phyloP scores from a whole-genome alignment of 2,113 vertebrate species.

The Mesoclemmys tuberculata region DNA sequence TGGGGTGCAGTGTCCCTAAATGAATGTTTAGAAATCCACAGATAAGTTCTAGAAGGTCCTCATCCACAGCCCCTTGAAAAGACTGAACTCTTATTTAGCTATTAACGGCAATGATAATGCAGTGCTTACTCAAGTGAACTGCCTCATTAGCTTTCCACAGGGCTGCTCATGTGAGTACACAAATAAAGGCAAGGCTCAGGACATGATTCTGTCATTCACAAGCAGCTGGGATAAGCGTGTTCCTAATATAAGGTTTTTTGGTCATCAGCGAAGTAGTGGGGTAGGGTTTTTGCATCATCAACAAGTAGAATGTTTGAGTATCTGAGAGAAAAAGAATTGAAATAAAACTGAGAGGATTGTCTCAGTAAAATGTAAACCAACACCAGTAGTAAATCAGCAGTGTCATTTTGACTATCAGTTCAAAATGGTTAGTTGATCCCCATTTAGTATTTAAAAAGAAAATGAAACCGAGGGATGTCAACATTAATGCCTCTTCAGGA shows the following conservation, averaged over 20 bases:
- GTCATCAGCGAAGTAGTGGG: neutral
- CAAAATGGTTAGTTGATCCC: neutral
- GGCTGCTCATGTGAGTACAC: accelerated
- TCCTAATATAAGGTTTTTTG: accelerated
- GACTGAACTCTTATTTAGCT: neutral
- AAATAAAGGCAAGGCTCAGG: neutral
- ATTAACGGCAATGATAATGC: accelerated
- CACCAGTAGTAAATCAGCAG: neutral
- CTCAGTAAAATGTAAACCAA: accelerated
- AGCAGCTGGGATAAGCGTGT: neutral
- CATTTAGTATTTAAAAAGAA: neutral
- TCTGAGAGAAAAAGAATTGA: accelerated
- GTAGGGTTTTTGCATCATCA: neutral
- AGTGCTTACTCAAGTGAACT: accelerated
- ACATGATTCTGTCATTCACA: neutral
- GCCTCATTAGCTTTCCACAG: accelerated
- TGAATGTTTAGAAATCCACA: neutral
- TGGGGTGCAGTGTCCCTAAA: accelerated
- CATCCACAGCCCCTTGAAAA: neutral
- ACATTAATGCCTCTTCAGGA: neutral
- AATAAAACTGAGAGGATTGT: neutral
- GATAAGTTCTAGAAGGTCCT: neutral
- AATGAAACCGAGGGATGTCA: neutral
- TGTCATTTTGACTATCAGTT: neutral
- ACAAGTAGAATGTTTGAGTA: accelerated